Base-by-base conservation (phyloP, 2,888 invertebrate species). In the Callinectes sapidus region DNA sequence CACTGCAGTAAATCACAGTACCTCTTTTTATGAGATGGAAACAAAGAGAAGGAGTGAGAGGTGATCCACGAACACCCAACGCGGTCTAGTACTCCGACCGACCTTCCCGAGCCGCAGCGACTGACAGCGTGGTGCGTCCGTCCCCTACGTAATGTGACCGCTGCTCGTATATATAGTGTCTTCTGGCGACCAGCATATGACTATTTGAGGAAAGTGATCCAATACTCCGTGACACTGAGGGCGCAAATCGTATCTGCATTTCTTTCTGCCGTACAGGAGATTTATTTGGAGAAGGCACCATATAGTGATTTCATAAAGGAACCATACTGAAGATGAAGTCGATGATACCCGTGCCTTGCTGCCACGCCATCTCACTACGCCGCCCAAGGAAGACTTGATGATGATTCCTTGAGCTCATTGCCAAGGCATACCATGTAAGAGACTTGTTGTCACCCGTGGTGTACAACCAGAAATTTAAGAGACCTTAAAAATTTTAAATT, bases 131-230 rank as follows among this genome's bases (percentile, higher is more conserved):
- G 85, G 86, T 55, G 61, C 81, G 77, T 48, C 90, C 61, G 86
- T 90, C 90, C 90, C 61, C 86, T 90, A 48, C n/a, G 90, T 81
- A 86, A 54, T 55, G 32, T 86, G 90, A 54, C 86, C 90, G 86
- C 86, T 86, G 86, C 90, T 90, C 86, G 86, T 90, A 90, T 90
- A 90, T 90, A 90, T 90, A 90, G 61, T 90, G 18, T 90, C 85
- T 32, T 55, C 90, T 85, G 86, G 55, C 90, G 90, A 90, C 90
- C 39, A 32, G 32, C 90, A 90, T 86, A 85, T 86, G 90, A 86
- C 90, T 90, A 90, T 90, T 90, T 86, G 86, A 54, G 90, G 90
- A 86, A 90, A 90, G 54, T 35, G 54, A 54, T 81, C 81, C 81
- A 81, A 81, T 81, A 32, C 81, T 81, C 23, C 71, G 71, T 28